Evolutionary conservation across 2,113 vertebrate species (phyloP).

Genomic region (Thymallus thymallus): DNA sequence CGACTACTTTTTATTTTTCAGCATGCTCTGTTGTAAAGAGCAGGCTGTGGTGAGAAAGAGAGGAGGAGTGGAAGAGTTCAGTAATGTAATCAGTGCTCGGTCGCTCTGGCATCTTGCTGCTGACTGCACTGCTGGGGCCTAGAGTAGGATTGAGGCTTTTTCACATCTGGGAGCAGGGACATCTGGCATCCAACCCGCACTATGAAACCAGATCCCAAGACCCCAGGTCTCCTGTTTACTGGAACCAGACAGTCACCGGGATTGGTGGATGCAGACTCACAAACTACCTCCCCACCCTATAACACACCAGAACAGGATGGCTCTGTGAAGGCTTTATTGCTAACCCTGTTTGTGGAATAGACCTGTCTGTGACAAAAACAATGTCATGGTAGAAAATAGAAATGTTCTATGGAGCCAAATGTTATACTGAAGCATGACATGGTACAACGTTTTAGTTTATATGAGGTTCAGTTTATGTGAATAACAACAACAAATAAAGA

Average conservation of each 20-base stretch:
- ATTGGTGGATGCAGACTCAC: not conserved
- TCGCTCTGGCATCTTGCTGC: slow-evolving; percentile 16
- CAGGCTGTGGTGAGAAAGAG: not conserved
- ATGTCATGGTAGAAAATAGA: not conserved
- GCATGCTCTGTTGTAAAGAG: not conserved
- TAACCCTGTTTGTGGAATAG: not conserved
- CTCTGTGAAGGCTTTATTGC: not conserved
- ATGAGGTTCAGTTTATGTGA: too few species aligned
- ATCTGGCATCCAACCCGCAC: slow-evolving; percentile 62
- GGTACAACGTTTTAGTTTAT: too few species aligned
- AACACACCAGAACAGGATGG: not conserved
- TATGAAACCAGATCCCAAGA: slow-evolving; percentile 39
- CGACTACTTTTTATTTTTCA: not conserved
- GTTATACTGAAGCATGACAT: not conserved
- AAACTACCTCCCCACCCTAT: not conserved
- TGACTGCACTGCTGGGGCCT: not conserved
- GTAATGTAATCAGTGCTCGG: not conserved
- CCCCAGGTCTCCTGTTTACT: slow-evolving; percentile 27
- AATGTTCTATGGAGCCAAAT: not conserved
- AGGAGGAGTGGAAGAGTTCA: not conserved
- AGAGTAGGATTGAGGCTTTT: slow-evolving; percentile 12
- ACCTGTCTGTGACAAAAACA: not conserved
- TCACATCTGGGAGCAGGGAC: slow-evolving; percentile 59
- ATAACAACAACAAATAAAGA: too few species aligned
- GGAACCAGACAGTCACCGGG: slow-evolving; percentile 2